Conservation (phyloP, 53 echinoderm and acorn worm species). For the Henricia sp. region DNA sequence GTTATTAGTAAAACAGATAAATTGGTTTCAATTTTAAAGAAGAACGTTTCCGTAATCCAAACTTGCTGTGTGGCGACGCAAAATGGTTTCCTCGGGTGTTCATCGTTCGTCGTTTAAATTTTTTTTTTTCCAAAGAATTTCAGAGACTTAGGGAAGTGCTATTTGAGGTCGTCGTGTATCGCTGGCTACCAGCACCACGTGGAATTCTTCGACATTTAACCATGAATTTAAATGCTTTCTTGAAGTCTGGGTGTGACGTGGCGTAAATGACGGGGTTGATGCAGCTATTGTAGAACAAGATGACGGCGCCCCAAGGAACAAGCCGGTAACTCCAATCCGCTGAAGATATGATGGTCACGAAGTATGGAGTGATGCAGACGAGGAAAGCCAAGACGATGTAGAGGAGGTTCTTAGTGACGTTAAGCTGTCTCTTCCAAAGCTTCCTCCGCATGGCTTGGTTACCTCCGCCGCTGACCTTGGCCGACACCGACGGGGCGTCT, state of each 20-base stretch:
- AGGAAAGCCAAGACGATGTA: conserved; percentile 53
- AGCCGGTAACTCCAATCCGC: conserved; percentile 3
- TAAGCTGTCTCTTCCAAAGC: conserved; percentile 51
- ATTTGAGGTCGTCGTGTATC: too few species aligned
- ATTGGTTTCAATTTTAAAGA: too few species aligned
- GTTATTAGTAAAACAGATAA: too few species aligned
- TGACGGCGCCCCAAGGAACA: conserved; percentile 25
- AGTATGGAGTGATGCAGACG: conserved; percentile 42
- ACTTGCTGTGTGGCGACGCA: too few species aligned
- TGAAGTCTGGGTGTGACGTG: conserved; percentile 59
- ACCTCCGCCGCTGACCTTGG: conserved; percentile 1
- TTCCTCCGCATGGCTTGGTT: conserved; percentile 17
- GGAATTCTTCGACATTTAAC: conserved; percentile 10
- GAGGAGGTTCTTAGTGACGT: conserved; percentile 67
- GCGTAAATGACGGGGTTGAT: conserved; percentile 67
- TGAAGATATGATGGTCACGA: background rate
- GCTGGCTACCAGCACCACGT: background rate
- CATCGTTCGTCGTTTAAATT: too few species aligned
- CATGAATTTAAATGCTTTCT: conserved; percentile 36
- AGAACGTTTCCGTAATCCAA: too few species aligned
- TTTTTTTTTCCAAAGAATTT: too few species aligned
- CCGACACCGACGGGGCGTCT: conserved; percentile 6
- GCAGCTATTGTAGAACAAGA: conserved; percentile 48
- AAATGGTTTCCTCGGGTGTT: too few species aligned
- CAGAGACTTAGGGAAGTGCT: too few species aligned